Evolutionary conservation across 2,113 vertebrate genomes (phyloP).

Genomic region (Bubo blakistoni): DNA sequence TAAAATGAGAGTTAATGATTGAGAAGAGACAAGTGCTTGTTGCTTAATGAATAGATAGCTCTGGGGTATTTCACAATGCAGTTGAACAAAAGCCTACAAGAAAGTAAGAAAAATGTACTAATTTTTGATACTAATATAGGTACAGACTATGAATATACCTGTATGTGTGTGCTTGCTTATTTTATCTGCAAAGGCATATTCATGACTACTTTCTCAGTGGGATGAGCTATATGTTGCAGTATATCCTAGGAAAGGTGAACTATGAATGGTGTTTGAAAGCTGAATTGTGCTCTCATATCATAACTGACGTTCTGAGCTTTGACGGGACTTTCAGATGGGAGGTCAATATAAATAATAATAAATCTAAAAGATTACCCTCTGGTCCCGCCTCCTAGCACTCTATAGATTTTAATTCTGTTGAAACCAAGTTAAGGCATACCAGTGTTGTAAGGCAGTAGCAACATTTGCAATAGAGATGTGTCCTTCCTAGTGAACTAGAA

Average conservation of each 20-base stretch:
- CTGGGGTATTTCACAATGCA: not conserved
- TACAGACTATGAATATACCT: not conserved
- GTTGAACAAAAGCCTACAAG: not conserved
- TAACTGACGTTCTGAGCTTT: not conserved
- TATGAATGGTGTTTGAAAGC: not conserved
- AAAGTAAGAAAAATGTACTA: not conserved
- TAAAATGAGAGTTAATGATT: slow-evolving; percentile 9
- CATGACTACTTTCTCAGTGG: not conserved
- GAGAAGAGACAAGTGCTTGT: not conserved
- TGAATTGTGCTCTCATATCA: not conserved
- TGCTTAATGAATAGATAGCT: not conserved
- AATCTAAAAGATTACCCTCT: not conserved
- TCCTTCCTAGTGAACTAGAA: not conserved
- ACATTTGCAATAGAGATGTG: not conserved
- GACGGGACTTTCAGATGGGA: not conserved
- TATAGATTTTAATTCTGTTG: not conserved
- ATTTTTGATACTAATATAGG: not conserved
- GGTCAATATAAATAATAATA: not conserved
- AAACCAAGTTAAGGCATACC: not conserved
- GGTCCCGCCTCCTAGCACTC: not conserved
- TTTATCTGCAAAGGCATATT: not conserved
- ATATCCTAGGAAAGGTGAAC: not conserved
- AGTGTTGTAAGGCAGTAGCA: not conserved
- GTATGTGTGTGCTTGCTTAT: not conserved
- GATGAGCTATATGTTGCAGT: not conserved